Base-by-base conservation (phyloP, 2,888 invertebrate species). In the Rhabditoides inermis region DNA sequence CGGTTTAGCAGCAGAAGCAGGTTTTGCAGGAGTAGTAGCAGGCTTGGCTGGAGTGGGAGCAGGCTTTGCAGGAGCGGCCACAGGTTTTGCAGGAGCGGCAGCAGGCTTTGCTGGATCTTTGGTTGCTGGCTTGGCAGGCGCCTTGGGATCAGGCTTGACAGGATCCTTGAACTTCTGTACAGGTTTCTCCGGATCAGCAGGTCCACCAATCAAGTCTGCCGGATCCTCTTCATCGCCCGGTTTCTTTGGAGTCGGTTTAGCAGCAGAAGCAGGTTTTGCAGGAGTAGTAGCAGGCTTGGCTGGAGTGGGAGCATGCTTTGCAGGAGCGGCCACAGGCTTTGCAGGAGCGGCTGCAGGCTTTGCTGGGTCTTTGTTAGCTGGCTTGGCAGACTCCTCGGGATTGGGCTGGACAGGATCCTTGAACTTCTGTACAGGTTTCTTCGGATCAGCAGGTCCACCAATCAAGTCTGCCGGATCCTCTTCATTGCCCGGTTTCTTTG, bases 61-160 rank as follows among this genome's bases (percentile, higher is more conserved):
- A n/a, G n/a, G n/a, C n/a, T n/a, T n/a, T n/a, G n/a, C n/a, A n/a
- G n/a, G n/a, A n/a, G n/a, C n/a, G n/a, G n/a, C n/a, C n/a, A n/a
- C 39, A 12, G 41, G 52, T 30, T 28, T 57, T 39, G 52, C 44
- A 47, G 45, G 46, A 23, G 55, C 55, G 2, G 44, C 30, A 20
- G 45, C 25, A 39, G 58, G 36, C 15, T 58, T 49, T 45, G 55
- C 15, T 46, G 55, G 47, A 45, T 53, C 51, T 42, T 61, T 42
- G 45, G 55, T 45, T 55, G 51, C 37, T 2, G 52, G 47, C 39
- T 56, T 53, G 10, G 22, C 44, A 1, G 52, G 41, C 3, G 47
- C 52, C 20, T 32, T 54, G 18, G 57, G 51, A 12, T 58, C 52
- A 1, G 27, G 15, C 10, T 36, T 39, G 18, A 44, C 44, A 10